These are phyloP conservation scores for Gibbula magus DNA, from an alignment of 2,888 invertebrate genomes.

Conservation along the genomic window DNA sequence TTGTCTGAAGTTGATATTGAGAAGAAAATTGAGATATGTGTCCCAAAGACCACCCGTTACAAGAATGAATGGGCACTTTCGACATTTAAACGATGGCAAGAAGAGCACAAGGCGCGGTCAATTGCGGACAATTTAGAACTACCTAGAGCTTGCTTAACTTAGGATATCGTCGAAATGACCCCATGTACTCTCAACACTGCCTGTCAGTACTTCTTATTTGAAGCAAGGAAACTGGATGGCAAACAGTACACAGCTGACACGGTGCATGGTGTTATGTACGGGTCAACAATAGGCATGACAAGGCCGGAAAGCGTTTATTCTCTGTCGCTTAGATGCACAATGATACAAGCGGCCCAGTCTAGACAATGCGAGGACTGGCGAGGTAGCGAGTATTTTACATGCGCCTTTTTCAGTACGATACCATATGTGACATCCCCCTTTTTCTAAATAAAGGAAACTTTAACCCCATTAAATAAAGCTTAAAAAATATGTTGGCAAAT, in stretches of 20 bases:
- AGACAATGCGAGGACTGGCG: too few species aligned
- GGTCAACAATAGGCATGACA: too few species aligned
- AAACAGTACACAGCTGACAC: conserved; percentile 20
- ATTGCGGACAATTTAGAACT: neutral
- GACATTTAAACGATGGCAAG: neutral
- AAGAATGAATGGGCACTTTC: conserved; percentile 4
- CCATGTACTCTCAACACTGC: neutral
- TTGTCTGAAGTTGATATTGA: neutral
- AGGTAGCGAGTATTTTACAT: too few species aligned
- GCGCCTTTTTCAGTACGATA: too few species aligned
- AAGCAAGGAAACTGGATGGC: neutral
- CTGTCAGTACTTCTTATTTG: neutral
- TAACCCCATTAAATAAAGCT: too few species aligned
- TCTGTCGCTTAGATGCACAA: too few species aligned
- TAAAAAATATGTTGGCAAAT: too few species aligned
- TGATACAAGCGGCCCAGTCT: too few species aligned
- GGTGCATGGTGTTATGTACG: conserved; percentile 50
- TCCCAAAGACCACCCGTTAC: neutral
- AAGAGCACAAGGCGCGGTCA: neutral
- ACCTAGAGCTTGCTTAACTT: neutral
- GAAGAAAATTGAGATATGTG: conserved; percentile 1
- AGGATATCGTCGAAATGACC: neutral
- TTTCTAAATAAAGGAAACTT: too few species aligned
- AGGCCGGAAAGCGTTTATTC: too few species aligned
- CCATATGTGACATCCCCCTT: too few species aligned